A percentile compares a stretch with the other conserved stretches of the same genome.
These are phyloP conservation scores for Pangasius sanitwongsei DNA, from an alignment of 2,797 vertebrate genomes.

Conservation along the genomic window DNA sequence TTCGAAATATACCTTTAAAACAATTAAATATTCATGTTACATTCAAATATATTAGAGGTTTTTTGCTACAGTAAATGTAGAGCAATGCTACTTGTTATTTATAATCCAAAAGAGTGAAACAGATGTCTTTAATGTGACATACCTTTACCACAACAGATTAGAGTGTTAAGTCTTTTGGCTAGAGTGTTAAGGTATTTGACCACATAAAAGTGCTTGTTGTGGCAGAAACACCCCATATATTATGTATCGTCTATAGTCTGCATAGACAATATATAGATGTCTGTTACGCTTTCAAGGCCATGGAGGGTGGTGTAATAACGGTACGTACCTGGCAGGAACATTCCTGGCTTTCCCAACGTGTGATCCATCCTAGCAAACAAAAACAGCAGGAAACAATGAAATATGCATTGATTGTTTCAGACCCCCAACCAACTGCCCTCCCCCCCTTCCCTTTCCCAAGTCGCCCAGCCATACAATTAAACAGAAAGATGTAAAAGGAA, in stretches of 20 bases:
- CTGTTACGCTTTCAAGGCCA: background rate
- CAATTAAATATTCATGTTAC: background rate
- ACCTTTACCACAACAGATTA: background rate
- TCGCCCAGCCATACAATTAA: background rate
- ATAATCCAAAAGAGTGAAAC: background rate
- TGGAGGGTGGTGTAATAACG: background rate
- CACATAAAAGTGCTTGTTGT: slow-evolving; percentile 13
- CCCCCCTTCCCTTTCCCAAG: slow-evolving; percentile 15
- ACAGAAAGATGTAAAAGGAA: background rate
- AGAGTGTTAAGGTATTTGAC: background rate
- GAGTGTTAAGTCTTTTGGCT: background rate
- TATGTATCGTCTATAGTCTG: background rate
- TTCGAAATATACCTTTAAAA: background rate
- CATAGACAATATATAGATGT: background rate
- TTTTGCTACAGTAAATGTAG: too few species aligned
- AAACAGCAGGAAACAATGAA: slow-evolving; percentile 46
- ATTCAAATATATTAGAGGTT: background rate
- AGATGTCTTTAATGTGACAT: background rate
- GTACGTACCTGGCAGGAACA: slow-evolving; percentile 87
- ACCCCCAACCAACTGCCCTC: background rate
- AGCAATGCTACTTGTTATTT: background rate
- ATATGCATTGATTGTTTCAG: slow-evolving; percentile 33
- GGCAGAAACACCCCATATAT: background rate
- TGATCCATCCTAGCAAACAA: slow-evolving; percentile 79
- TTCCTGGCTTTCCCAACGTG: slow-evolving; percentile 86